Evolutionary conservation across 2,113 vertebrate species (phyloP), one percentile per base, ranked within the genome.

Genomic region (Hippocampus mohnikei): DNA sequence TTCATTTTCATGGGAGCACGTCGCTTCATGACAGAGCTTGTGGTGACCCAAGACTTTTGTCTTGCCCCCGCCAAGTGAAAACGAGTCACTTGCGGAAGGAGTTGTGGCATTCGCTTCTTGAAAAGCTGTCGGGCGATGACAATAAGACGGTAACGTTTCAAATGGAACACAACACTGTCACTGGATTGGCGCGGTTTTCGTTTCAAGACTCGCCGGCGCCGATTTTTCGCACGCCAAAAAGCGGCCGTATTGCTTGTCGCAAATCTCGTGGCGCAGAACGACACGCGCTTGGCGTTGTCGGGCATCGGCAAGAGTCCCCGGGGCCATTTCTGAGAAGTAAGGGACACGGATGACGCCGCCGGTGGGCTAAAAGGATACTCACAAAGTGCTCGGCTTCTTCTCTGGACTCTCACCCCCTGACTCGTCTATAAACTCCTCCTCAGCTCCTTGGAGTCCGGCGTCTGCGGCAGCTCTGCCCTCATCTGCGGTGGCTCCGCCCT

Each of bases 361-460:
- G 70, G 78, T 71, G 55, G 72, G 56, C 77, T 65, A 76, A 75
- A 81, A 64, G 55, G 75, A 64, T 89, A 90, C 92, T 97, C 93
- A 97, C 91, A 95, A 85, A 81, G 86, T 72, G 68, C 77, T 83
- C 48, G 89, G 88, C 86, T 86, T 86, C 87, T 91, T 86, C 80
- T 91, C 92, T 89, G 88, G 58, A 56, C 91, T 85, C 71, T 75
- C 63, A 13, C 90, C 93, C 79, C 70, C 92, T 90, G 89, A 86
- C 77, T 94, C 92, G 85, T 93, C 93, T 92, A 92, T 59, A 89
- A 86, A 90, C 46, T 86, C 84, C 67, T 90, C 84, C 68, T 84
- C 75, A 68, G 83, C 76, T 23, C 71, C 73, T 69, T 68, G 78
- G 73, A 79, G 74, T 63, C 74, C 76, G 71, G 72, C 37, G 25